phyloP scores from a whole-genome alignment of 2,888 invertebrate genomes.

The Hololepta plana region DNA sequence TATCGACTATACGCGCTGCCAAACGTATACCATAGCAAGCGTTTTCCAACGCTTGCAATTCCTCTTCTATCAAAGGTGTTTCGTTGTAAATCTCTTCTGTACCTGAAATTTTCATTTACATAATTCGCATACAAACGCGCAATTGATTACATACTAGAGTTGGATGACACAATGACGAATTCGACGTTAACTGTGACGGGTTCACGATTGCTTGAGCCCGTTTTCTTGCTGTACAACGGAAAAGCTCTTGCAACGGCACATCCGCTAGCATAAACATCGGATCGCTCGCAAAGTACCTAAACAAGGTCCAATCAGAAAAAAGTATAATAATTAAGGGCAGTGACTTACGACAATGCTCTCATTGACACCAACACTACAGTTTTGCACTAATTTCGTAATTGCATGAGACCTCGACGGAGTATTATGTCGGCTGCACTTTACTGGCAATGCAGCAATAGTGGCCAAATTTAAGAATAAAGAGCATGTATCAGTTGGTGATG shows the following conservation, averaged over 20 bases:
- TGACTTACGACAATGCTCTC: constrained; percentile 58
- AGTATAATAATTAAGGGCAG: too few species aligned
- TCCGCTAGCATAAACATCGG: constrained; percentile 60
- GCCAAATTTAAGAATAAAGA: constrained; percentile 63
- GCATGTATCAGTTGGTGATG: constrained; percentile 53
- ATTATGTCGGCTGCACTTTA: constrained; percentile 65
- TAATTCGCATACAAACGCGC: too few species aligned
- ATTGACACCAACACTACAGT: constrained; percentile 38
- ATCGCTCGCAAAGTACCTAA: constrained; percentile 59
- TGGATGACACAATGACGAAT: constrained; percentile 27
- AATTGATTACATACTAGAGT: too few species aligned
- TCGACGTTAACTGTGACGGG: constrained; percentile 32
- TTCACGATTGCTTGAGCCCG: constrained; percentile 15
- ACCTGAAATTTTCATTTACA: too few species aligned
- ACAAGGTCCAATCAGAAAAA: too few species aligned
- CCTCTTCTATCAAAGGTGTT: constrained; percentile 33
- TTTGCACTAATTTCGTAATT: constrained; percentile 54
- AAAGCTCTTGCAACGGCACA: constrained; percentile 67
- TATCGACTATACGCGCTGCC: constrained; percentile 68
- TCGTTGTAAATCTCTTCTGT: too few species aligned
- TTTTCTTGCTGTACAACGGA: constrained; percentile 50
- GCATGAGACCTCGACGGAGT: constrained; percentile 61
- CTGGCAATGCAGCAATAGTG: constrained; percentile 53
- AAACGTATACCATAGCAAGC: constrained; percentile 47
- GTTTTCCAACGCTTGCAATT: constrained; percentile 35